phyloP scores from a whole-genome alignment of 2,888 invertebrate genomes.

The Heliothis peltigera region DNA sequence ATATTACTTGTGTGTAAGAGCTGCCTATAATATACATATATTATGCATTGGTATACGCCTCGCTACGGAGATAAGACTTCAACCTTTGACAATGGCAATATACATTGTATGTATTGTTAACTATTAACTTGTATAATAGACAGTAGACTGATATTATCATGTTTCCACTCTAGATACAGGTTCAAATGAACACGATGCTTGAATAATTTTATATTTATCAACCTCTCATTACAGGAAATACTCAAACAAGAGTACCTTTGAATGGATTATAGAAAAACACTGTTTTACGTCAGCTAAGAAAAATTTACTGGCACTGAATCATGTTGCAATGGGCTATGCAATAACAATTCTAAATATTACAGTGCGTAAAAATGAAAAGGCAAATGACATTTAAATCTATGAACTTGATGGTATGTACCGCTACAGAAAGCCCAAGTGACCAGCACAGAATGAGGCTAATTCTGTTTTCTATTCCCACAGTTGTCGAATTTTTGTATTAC shows the following conservation, averaged over 20 bases:
- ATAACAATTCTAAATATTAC: conserved; percentile 41
- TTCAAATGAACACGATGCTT: conserved; percentile 49
- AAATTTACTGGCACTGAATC: conserved; percentile 29
- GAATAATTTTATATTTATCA: conserved; percentile 56
- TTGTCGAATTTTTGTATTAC: conserved; percentile 50
- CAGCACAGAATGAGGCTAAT: conserved; percentile 59
- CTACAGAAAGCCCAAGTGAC: conserved; percentile 61
- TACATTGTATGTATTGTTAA: conserved; percentile 56
- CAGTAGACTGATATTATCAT: conserved; percentile 58
- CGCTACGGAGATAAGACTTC: conserved; percentile 47
- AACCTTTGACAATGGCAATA: conserved; percentile 59
- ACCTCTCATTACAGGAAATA: conserved; percentile 48
- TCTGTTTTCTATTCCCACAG: conserved; percentile 60
- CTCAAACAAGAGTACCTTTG: conserved; percentile 36
- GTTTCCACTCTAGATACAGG: conserved; percentile 55
- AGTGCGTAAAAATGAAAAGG: conserved; percentile 47
- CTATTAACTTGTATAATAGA: conserved; percentile 56
- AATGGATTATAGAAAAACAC: conserved; percentile 30
- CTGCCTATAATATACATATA: background rate
- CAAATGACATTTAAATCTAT: conserved; percentile 63
- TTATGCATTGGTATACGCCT: conserved; percentile 26
- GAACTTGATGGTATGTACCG: conserved; percentile 61
- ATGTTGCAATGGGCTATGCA: conserved; percentile 12
- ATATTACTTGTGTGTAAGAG: background rate
- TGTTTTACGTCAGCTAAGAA: conserved; percentile 9